These are phyloP conservation scores for Hyalella azteca DNA, from an alignment of 2,888 invertebrate genomes.

Conservation along the genomic window DNA sequence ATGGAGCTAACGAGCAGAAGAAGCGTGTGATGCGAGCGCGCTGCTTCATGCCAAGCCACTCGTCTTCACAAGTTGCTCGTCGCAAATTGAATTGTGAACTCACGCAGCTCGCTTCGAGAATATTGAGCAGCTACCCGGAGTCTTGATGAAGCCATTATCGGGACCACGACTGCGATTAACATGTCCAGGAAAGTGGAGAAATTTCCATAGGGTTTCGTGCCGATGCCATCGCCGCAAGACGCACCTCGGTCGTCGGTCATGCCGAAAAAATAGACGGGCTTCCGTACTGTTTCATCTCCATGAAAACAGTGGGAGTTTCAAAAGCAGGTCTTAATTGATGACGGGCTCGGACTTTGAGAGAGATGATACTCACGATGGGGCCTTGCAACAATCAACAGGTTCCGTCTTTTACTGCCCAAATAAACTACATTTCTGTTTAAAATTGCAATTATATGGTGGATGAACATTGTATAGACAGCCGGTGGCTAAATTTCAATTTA, in stretches of 20 bases:
- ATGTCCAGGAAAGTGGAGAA: slow-evolving; percentile 29
- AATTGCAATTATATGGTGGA: too few relatives aligned
- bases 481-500: too few relatives aligned
- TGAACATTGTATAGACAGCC: too few relatives aligned
- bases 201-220: slow-evolving; percentile 34
- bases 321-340: neutral
- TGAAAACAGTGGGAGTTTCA: neutral
- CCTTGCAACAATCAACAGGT: too few relatives aligned
- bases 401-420: too few relatives aligned
- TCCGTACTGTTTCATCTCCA: neutral
- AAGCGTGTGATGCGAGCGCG: neutral
- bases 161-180: slow-evolving; percentile 27
- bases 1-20: neutral
- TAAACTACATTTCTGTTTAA: too few relatives aligned
- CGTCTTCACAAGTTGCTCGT: slow-evolving; percentile 22
- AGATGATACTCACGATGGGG: too few relatives aligned
- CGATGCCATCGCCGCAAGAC: slow-evolving; percentile 4
- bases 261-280: neutral
- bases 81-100: slow-evolving; percentile 30
- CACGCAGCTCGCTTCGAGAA: neutral
- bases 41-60: neutral
- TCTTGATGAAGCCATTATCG: slow-evolving; percentile 28
- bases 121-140: slow-evolving; percentile 34
- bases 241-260: neutral
- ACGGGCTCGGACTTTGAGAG: too few relatives aligned